Evolutionary conservation across 2,888 invertebrate species (phyloP).

Genomic region (Panzeria rudis): DNA sequence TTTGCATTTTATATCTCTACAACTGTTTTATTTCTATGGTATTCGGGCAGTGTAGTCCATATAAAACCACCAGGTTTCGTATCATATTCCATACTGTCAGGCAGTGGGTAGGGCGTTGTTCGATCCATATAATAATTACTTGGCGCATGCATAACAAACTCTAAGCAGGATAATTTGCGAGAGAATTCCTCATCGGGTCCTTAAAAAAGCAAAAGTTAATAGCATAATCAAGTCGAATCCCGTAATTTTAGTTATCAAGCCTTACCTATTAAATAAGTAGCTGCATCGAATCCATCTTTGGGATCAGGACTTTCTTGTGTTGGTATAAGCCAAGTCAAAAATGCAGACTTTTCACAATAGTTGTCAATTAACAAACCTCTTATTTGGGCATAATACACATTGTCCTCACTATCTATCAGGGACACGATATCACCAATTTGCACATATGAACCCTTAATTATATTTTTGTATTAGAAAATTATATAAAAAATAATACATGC

Average conservation of each 20-base stretch:
- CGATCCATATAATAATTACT: conserved; percentile 93
- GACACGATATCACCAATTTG: conserved; percentile 97
- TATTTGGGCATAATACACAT: conserved; percentile 94
- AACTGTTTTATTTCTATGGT: conserved; percentile 73
- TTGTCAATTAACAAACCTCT: conserved; percentile 95
- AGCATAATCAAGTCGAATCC: background rate
- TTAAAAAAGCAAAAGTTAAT: conserved; percentile 35
- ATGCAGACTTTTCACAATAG: conserved; percentile 96
- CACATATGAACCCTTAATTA: conserved; percentile 86
- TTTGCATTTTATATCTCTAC: conserved; percentile 28
- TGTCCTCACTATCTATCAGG: conserved; percentile 89
- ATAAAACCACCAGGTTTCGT: conserved; percentile 86
- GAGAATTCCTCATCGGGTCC: conserved; percentile 96
- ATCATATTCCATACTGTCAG: conserved; percentile 83
- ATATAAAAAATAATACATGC: background rate
- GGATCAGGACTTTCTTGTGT: conserved; percentile 92
- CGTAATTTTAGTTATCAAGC: background rate
- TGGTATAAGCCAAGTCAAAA: conserved; percentile 95
- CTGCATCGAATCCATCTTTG: conserved; percentile 92
- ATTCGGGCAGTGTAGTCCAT: conserved; percentile 86
- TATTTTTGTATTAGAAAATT: background rate
- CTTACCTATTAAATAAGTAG: conserved; percentile 93
- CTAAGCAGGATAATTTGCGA: conserved; percentile 92
- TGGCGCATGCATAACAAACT: conserved; percentile 97
- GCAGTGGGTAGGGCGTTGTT: conserved; percentile 90